phyloP scores from a whole-genome alignment of 1,140 invertebrate genomes.

The Drosophila prosaltans region DNA sequence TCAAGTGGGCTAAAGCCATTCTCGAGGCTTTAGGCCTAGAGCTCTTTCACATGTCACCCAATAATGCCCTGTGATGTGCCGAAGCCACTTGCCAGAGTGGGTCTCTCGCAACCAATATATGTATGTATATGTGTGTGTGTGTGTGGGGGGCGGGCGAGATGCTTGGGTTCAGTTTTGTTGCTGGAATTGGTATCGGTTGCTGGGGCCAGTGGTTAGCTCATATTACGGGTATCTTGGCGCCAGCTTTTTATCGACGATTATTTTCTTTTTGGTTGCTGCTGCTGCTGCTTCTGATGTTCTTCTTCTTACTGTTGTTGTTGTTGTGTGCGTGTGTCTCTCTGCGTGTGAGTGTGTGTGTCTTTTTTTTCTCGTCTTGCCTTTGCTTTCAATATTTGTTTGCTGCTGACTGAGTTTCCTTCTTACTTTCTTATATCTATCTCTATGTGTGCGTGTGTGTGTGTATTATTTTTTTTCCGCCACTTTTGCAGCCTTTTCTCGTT shows the following conservation, averaged over 20 bases:
- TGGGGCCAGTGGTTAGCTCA: conserved; percentile 77
- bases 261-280: conserved; percentile 56
- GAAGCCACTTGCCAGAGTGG: conserved; percentile 71
- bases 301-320: conserved; percentile 15
- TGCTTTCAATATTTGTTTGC: conserved; percentile 79
- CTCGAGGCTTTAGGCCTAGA: conserved; percentile 67
- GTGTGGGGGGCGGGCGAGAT: not conserved
- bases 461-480: conserved; percentile 70
- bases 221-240: conserved; percentile 81
- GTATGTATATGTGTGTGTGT: not conserved
- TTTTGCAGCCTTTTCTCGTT: conserved; percentile 79
- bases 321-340: conserved; percentile 18
- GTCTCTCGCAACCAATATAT: not conserved
- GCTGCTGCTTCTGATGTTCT: conserved; percentile 7
- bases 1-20: conserved; percentile 68
- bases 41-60: conserved; percentile 77
- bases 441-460: not conserved
- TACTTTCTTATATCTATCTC: conserved; percentile 20
- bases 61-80: conserved; percentile 76
- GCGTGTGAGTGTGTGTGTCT: conserved; percentile 15
- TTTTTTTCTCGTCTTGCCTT: conserved; percentile 60
- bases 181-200: conserved; percentile 37
- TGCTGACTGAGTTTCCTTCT: conserved; percentile 45
- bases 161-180: conserved; percentile 7
- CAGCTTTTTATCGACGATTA: conserved; percentile 81